Evolutionary conservation across 2,888 invertebrate genomes (phyloP), one percentile per base, ranked within the genome.

Genomic region (Cybosia mesomella): DNA sequence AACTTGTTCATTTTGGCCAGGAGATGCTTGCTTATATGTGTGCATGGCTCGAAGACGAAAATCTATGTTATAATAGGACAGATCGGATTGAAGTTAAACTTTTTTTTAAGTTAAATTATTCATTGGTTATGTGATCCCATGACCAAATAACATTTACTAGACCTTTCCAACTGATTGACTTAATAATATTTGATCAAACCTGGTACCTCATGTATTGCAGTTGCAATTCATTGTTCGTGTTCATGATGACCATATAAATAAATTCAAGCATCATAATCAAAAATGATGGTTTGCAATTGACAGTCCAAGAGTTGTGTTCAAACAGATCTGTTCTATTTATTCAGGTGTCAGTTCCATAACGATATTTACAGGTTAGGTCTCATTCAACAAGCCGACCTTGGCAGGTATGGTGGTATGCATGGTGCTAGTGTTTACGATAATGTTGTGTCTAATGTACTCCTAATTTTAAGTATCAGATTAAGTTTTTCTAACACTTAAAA

Each of bases 11-110:
- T 76, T 64, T 75, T 65, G 71, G 67, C 72, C 62, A 49, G 70
- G 49, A 55, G 63, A 64, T 57, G 79, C 80, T 81, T 80, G 80
- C 81, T 80, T 81, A 59, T 75, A 76, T 66, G 58, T 58, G 59
- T 81, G 80, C 80, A 79, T 80, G 81, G 53, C 67, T 70, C 68
- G 62, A 66, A 22, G 72, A 64, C 66, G 67, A 36, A 58, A 24
- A 65, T 64, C 3, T 11, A 36, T 54, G 22, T 34, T 63, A 34
- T 39, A 13, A 59, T 24, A 18, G 53, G 39, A 62, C 53, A 67
- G 57, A 72, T 71, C 1, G 28, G 72, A 67, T 75, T 71, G 24
- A 22, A 13, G 13, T 21, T 18, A 1, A 1, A 1, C 7, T 43
- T 18, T 1, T 43, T 18, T 18, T 18, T 0, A 43, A 43, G 43